Evolutionary conservation across 2,888 invertebrate genomes (phyloP), one percentile per base, ranked within the genome.

Genomic region (Hydraecia micacea): DNA sequence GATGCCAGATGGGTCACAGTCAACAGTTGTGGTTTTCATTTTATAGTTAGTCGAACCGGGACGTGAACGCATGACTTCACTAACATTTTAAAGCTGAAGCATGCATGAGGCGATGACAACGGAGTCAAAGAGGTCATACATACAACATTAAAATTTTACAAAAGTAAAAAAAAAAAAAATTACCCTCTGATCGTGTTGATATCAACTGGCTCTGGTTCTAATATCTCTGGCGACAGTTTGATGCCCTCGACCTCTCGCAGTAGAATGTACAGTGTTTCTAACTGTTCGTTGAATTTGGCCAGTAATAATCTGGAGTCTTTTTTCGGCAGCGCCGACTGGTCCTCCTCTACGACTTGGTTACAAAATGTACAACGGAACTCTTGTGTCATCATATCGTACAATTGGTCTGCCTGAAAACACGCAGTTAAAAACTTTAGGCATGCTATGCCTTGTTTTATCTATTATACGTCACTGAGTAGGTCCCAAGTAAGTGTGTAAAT

Each of bases 141-240:
- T 18, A 21, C 21, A 46, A 49, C 1, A 70, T 36, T 42, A 8
- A 7, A 1, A 25, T 25, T 32, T 32, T 15, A 49, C 8, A 58
- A 18, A 13, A 13, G 21, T 8, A 18, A 4, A 42, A 73, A 55
- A 18, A 25, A n/a, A n/a, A n/a, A n/a, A n/a, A n/a, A 67, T 1
- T 83, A 98, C 97, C 98, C 98, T 97, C 98, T 96, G 89, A 99
- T 98, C 15, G 98, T 98, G 91, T 98, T 98, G 77, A 98, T 98
- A 92, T 98, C 98, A 0, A 98, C 98, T 32, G 99, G 99, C 95
- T 99, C 99, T 0, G 99, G 99, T 94, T 99, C 99, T 83, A 99
- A 96, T 90, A 99, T 98, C 95, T 99, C 99, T 18, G 99, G 99
- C 15, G 99, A 98, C 86, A 99, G 95, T 96, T 98, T 99, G 70